A percentile compares a stretch with the other conserved stretches of the same genome.
Conservation (phyloP, 2,888 invertebrate species). For the Ypsolopha scabrella region DNA sequence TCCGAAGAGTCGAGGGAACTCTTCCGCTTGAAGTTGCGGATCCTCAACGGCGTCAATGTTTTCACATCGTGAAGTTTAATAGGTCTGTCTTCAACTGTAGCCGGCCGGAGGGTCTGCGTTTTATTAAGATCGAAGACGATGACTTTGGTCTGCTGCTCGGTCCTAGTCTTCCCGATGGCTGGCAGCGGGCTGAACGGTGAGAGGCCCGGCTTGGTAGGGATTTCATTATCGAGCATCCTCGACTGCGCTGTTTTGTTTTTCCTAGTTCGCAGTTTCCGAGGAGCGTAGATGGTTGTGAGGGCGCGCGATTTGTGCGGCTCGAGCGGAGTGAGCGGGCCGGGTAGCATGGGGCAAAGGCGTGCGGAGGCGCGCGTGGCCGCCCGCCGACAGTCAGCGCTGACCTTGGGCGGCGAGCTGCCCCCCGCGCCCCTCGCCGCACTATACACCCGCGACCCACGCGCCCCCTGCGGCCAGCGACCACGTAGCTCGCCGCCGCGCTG, state of each 20-base stretch:
- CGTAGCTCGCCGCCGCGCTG: background rate
- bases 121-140: slow-evolving; percentile 50
- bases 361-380: slow-evolving; percentile 38
- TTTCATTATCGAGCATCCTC: slow-evolving; percentile 55
- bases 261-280: slow-evolving; percentile 45
- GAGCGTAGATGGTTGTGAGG: slow-evolving; percentile 58
- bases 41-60: slow-evolving; percentile 45
- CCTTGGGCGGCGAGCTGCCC: slow-evolving; percentile 36
- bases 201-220: slow-evolving; percentile 40
- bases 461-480: background rate
- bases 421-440: slow-evolving; percentile 15
- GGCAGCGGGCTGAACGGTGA: slow-evolving; percentile 62
- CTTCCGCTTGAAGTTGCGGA: slow-evolving; percentile 24
- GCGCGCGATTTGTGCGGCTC: slow-evolving; percentile 54
- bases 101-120: slow-evolving; percentile 18
- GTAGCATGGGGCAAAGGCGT: slow-evolving; percentile 42
- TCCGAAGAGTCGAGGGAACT: slow-evolving; percentile 24
- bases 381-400: slow-evolving; percentile 40
- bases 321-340: slow-evolving; percentile 50
- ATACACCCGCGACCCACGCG: background rate
- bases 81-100: slow-evolving; percentile 15
- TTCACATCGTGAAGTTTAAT: slow-evolving; percentile 47
- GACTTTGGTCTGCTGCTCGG: slow-evolving; percentile 41
- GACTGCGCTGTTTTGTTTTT: slow-evolving; percentile 49
- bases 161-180: slow-evolving; percentile 48